phyloP scores from a whole-genome alignment of 2,888 invertebrate genomes.

The Habroteleia sp. region DNA sequence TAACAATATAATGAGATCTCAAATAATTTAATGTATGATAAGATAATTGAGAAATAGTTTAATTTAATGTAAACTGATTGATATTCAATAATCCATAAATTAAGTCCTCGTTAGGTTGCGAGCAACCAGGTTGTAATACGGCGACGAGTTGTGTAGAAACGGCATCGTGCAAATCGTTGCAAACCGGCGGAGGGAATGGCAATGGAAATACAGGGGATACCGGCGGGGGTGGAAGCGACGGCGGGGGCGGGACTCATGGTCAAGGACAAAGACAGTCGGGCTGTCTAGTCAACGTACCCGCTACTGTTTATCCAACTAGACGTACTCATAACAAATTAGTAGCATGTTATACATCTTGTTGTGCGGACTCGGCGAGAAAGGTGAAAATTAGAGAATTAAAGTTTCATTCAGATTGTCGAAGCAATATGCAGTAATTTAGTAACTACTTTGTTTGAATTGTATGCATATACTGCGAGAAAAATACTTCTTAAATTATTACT shows the following conservation, averaged over 20 bases:
- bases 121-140: slow-evolving; percentile 73
- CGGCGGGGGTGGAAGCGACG: slow-evolving; percentile 57
- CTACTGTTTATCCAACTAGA: slow-evolving; percentile 70
- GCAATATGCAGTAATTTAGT: no score
- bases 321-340: slow-evolving; percentile 72
- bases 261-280: slow-evolving; percentile 72
- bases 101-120: no score
- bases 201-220: slow-evolving; percentile 54
- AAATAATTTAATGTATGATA: no score
- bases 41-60: no score
- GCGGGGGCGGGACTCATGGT: slow-evolving; percentile 66
- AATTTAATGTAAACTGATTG: no score
- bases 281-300: slow-evolving; percentile 68
- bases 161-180: slow-evolving; percentile 71
- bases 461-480: no score
- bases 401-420: no score
- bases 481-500: no score
- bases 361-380: slow-evolving; percentile 91
- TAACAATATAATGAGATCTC: no score
- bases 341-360: slow-evolving; percentile 88
- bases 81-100: no score
- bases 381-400: no score
- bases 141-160: slow-evolving; percentile 72
- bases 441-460: no score
- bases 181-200: slow-evolving; percentile 64